Evolutionary conservation across 2,888 invertebrate species (phyloP).

Genomic region (Stenichneumon culpator): DNA sequence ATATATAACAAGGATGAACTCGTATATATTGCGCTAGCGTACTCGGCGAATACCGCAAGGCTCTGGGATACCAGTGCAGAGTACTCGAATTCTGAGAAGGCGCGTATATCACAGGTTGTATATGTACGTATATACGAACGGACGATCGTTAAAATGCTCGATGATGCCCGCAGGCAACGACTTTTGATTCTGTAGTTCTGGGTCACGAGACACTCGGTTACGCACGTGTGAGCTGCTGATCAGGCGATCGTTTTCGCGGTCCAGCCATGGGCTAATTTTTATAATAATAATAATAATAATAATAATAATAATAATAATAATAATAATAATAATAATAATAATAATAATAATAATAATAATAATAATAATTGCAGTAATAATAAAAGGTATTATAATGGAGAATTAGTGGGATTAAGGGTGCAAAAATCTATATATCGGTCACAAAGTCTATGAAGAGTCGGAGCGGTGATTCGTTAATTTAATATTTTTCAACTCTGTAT

Average conservation of each 20-base stretch:
- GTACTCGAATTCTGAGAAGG: not conserved
- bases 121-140: constrained; percentile 3
- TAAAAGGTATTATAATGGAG: not conserved
- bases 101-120: not conserved
- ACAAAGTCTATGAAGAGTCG: not conserved
- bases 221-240: constrained; percentile 52
- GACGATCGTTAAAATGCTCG: constrained; percentile 20
- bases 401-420: not conserved
- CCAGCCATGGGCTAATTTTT: constrained; percentile 1
- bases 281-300: not conserved
- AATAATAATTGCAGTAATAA: not conserved
- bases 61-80: constrained; percentile 4
- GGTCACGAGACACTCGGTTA: constrained; percentile 65
- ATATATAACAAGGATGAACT: not conserved
- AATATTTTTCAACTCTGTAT: not conserved
- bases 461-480: not conserved
- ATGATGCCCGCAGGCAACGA: constrained; percentile 57
- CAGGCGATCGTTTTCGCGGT: not conserved
- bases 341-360: not conserved
- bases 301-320: too few relatives aligned
- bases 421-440: not conserved
- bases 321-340: too few relatives aligned
- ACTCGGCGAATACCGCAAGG: constrained; percentile 8
- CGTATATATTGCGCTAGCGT: constrained; percentile 1
- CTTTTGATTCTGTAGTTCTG: constrained; percentile 66